phyloP scores from a whole-genome alignment of 1,140 invertebrate species.

The Lucilia sericata region DNA sequence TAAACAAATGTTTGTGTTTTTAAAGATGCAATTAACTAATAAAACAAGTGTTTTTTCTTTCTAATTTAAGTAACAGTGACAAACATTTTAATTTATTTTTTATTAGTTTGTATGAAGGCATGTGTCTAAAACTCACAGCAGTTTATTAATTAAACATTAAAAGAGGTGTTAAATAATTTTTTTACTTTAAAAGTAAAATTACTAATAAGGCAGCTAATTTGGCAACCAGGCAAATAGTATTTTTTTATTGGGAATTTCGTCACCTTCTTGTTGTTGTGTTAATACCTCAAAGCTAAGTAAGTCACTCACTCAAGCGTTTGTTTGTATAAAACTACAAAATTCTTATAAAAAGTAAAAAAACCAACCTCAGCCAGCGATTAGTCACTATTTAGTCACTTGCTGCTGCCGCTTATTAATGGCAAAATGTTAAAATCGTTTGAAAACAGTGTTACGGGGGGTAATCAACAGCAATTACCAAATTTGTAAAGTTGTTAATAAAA shows the following conservation, averaged over 20 bases:
- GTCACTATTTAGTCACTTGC: conserved; percentile 16
- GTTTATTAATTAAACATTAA: conserved; percentile 5
- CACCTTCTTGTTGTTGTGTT: not conserved
- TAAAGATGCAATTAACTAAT: not conserved
- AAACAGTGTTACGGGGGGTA: not conserved
- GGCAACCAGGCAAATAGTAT: not conserved
- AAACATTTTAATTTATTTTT: not conserved
- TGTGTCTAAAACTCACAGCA: not conserved
- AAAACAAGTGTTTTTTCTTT: not conserved
- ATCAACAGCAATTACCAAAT: not conserved
- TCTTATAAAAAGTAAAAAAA: conserved; percentile 6
- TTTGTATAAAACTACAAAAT: not conserved
- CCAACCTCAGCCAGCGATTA: not conserved
- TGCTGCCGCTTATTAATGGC: not conserved
- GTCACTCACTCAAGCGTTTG: not conserved
- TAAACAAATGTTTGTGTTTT: not conserved
- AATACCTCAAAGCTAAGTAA: not conserved
- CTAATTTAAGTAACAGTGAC: not conserved
- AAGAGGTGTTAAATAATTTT: conserved; percentile 17
- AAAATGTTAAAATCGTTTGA: not conserved
- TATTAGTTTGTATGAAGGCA: not conserved
- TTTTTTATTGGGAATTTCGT: not conserved
- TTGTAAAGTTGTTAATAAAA: conserved; percentile 8
- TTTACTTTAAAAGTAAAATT: not conserved
- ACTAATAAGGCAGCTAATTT: conserved; percentile 7